Percentiles rank a stretch among this genome's conserved stretches.
These are phyloP conservation scores for Cochlearius cochlearius DNA, from an alignment of 2,113 vertebrate species.

Conservation along the genomic window DNA sequence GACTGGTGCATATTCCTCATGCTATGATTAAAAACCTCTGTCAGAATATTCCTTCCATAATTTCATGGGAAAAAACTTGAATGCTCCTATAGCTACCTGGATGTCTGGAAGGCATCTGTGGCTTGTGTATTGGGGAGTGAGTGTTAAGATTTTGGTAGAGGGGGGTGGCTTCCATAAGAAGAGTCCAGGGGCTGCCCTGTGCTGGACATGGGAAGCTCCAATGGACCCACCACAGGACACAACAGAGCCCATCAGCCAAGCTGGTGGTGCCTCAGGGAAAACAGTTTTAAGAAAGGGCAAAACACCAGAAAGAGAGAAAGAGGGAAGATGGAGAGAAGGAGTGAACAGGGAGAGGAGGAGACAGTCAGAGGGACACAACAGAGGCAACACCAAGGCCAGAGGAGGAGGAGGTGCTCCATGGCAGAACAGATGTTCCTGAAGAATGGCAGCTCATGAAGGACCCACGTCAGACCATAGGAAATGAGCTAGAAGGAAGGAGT, in stretches of 20 bases:
- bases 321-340: not conserved
- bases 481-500: not conserved
- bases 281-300: not conserved
- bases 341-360: not conserved
- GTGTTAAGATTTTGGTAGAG: not conserved
- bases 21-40: not conserved
- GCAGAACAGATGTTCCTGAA: not conserved
- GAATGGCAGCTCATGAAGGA: not conserved
- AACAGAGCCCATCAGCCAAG: not conserved
- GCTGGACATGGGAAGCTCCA: not conserved
- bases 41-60: not conserved
- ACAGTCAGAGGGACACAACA: not conserved
- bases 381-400: not conserved
- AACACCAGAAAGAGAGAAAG: not conserved
- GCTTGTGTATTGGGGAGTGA: not conserved
- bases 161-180: not conserved
- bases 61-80: not conserved
- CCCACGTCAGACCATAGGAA: not conserved
- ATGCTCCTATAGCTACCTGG: not conserved
- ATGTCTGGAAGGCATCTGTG: not conserved
- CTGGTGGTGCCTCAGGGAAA: not conserved
- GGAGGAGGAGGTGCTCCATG: not conserved
- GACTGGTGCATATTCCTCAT: not conserved
- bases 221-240: not conserved
- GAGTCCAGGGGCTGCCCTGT: rapidly evolving